phyloP scores from a whole-genome alignment of 1,140 invertebrate genomes.

The Heliconius hermathena region DNA sequence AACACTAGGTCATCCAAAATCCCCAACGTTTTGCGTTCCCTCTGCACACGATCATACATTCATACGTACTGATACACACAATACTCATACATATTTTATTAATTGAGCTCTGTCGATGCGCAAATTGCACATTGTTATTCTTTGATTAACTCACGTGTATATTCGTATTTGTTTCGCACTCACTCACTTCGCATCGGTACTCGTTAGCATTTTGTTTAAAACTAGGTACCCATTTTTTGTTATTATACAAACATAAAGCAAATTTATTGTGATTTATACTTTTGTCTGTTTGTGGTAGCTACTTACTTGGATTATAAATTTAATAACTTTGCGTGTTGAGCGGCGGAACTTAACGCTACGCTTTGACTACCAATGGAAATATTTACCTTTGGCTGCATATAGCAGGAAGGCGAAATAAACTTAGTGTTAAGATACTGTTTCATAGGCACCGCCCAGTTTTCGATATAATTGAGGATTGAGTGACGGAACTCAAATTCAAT shows the following conservation, averaged over 20 bases:
- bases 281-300: background rate
- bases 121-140: conserved; percentile 14
- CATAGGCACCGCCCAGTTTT: too few species aligned
- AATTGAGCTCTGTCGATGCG: conserved; percentile 6
- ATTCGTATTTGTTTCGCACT: background rate
- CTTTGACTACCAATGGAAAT: too few species aligned
- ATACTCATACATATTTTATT: background rate
- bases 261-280: background rate
- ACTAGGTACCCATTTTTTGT: background rate
- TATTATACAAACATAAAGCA: background rate
- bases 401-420: too few species aligned
- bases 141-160: conserved; percentile 7
- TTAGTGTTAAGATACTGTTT: too few species aligned
- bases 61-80: background rate
- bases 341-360: too few species aligned
- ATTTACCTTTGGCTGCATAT: too few species aligned
- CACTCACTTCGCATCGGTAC: background rate
- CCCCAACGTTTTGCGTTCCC: too few species aligned
- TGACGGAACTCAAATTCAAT: too few species aligned
- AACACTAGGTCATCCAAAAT: too few species aligned
- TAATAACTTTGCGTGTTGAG: too few species aligned
- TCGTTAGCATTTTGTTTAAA: background rate
- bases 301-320: too few species aligned
- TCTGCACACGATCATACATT: background rate
- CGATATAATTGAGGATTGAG: too few species aligned